Conservation (phyloP, 1,140 invertebrate genomes). For the Drosophila auraria region DNA sequence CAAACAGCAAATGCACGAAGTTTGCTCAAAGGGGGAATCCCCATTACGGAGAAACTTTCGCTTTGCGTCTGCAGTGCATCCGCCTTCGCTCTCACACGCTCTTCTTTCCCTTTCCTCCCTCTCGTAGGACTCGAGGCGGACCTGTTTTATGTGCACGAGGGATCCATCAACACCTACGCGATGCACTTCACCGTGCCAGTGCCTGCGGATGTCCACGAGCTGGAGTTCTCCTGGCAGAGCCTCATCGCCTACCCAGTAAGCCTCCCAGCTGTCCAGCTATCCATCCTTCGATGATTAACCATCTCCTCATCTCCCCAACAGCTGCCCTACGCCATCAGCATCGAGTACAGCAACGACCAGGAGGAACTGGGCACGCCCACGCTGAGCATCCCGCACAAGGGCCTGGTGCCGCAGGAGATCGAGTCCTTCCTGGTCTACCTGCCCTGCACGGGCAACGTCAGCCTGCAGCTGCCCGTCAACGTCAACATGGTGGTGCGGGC, state of each 20-base stretch:
- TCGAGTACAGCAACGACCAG: conserved; percentile 90
- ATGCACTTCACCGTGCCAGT: conserved; percentile 94
- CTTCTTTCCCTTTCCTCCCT: conserved; percentile 11
- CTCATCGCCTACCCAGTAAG: conserved; percentile 91
- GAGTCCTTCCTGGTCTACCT: conserved; percentile 92
- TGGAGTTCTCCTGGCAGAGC: conserved; percentile 95
- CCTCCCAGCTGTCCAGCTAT: conserved; percentile 33
- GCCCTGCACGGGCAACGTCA: conserved; percentile 89
- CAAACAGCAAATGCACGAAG: conserved; percentile 73
- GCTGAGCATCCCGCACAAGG: conserved; percentile 92
- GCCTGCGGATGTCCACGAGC: conserved; percentile 91
- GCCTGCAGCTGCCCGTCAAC: conserved; percentile 89
- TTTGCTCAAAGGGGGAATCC: conserved; percentile 57
- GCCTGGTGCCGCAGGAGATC: conserved; percentile 90
- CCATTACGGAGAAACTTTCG: conserved; percentile 69
- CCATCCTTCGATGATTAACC: conserved; percentile 55
- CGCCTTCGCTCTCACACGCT: conserved; percentile 1
- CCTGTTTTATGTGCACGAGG: conserved; percentile 93
- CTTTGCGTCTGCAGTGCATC: conserved; percentile 64
- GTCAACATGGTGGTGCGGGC: conserved; percentile 92
- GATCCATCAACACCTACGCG: conserved; percentile 95
- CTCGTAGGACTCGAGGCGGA: conserved; percentile 91
- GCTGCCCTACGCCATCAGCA: conserved; percentile 91
- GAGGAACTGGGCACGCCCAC: conserved; percentile 90
- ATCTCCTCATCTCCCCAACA: conserved; percentile 71